Conservation (phyloP, 30 jellyfish, hydroid and myxozoan species). For the Hydra vulgaris region DNA sequence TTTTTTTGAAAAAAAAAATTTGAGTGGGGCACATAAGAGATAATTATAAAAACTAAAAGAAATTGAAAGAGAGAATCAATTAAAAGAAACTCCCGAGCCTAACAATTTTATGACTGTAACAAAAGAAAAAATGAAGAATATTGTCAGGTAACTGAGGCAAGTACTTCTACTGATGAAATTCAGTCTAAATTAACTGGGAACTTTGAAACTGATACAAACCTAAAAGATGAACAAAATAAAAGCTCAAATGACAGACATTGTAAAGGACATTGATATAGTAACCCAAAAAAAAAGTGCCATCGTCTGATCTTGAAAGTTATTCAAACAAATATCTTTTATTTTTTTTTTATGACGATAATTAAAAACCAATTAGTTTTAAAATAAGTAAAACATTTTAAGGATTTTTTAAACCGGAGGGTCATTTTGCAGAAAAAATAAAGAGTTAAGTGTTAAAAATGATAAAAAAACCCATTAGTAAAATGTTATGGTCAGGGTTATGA, state of each 20-base stretch:
- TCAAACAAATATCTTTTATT: too few species aligned
- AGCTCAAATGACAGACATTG: neutral
- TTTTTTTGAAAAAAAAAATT: neutral
- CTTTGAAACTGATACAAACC: neutral
- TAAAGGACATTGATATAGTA: too few species aligned
- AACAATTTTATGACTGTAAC: neutral
- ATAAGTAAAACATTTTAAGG: neutral
- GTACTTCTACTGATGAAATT: neutral
- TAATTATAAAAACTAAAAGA: neutral
- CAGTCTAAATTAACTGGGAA: neutral
- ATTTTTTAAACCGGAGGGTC: neutral
- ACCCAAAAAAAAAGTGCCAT: too few species aligned
- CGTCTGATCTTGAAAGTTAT: too few species aligned
- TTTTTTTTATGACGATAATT: neutral
- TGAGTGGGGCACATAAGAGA: neutral
- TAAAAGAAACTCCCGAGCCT: neutral
- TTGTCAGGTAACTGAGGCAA: neutral
- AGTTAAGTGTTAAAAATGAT: neutral
- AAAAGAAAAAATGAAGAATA: neutral
- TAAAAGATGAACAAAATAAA: neutral
- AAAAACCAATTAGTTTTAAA: neutral
- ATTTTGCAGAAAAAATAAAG: neutral
- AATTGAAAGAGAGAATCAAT: neutral
- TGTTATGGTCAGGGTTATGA: neutral
- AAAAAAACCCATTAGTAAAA: neutral